Evolutionary conservation across 2,797 vertebrate genomes (phyloP), one percentile per base, ranked within the genome.

Genomic region (Yasuhikotakia modesta): DNA sequence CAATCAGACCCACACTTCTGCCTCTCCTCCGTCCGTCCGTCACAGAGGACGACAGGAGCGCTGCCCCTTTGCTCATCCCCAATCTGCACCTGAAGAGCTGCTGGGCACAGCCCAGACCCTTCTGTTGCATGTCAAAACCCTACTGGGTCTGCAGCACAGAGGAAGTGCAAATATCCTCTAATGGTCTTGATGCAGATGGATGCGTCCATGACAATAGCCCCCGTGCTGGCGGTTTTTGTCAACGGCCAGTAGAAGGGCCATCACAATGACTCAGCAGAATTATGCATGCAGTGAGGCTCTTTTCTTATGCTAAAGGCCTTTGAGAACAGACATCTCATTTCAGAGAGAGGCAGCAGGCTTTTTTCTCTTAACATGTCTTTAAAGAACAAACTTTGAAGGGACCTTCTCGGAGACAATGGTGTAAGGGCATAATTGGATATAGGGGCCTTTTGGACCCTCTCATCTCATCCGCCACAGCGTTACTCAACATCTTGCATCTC

Each of bases 121-220:
- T 92, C 90, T 92, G 91, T 89, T 50, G 91, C 91, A 92, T 93
- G 92, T 94, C 92, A 93, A 94, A 93, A 90, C 91, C n/a, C 84
- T 76, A 76, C 78, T 60, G 86, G 88, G 88, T 87, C 86, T 86
- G 89, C 87, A 90, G 88, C 87, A 87, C 89, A 89, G 90, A 94
- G 93, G 93, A 94, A 94, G 93, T 92, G 92, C 91, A 94, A 94
- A 94, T 93, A 93, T 93, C 92, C 91, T 92, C 91, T 91, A 92
- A 92, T 93, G 89, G 93, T 88, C 90, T 91, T 90, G 91, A 92
- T 93, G 88, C 92, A 93, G 91, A 94, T 94, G 92, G 92, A 94
- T 92, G 92, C 78, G 86, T 85, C 87, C 90, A 91, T 93, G 89
- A 94, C 93, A 94, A 94, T 91, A 93, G 92, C 82, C 87, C 87